A percentile compares a stretch with the other conserved stretches of the same genome.
These are phyloP conservation scores for Bembecia ichneumoniformis DNA, from an alignment of 2,888 invertebrate genomes.

Conservation along the genomic window DNA sequence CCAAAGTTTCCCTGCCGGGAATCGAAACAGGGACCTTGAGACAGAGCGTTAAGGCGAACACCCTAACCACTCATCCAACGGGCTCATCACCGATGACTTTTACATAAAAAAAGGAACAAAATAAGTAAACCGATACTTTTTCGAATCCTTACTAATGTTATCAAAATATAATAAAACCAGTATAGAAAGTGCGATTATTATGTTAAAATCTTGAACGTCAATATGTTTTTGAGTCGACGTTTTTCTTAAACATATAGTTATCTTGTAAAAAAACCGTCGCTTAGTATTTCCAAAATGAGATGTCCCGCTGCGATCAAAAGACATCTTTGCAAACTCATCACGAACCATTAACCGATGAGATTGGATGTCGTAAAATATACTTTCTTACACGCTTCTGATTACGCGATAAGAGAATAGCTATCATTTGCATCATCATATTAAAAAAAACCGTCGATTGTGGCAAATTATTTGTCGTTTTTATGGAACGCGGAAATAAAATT, in stretches of 20 bases:
- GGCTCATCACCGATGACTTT: too few relatives aligned
- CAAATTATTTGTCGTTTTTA: background rate
- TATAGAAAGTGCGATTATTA: background rate
- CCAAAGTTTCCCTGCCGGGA: too few relatives aligned
- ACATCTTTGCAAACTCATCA: constrained; percentile 9
- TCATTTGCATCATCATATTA: background rate
- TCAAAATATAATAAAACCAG: background rate
- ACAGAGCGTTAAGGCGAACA: too few relatives aligned
- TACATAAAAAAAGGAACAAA: too few relatives aligned
- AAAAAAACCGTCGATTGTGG: background rate
- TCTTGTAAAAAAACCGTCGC: background rate
- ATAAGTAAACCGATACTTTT: too few relatives aligned
- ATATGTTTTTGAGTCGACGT: background rate
- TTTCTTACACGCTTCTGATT: background rate
- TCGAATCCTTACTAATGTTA: background rate
- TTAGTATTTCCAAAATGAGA: constrained; percentile 11
- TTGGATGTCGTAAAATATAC: background rate
- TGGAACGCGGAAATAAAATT: background rate
- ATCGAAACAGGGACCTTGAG: too few relatives aligned
- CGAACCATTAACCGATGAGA: background rate
- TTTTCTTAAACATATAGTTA: background rate
- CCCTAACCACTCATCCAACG: too few relatives aligned
- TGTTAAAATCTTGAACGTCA: background rate
- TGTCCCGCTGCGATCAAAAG: constrained; percentile 14
- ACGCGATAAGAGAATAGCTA: background rate